These are phyloP conservation scores for Corvus cornix DNA, from an alignment of 2,113 vertebrate species.

Conservation along the genomic window DNA sequence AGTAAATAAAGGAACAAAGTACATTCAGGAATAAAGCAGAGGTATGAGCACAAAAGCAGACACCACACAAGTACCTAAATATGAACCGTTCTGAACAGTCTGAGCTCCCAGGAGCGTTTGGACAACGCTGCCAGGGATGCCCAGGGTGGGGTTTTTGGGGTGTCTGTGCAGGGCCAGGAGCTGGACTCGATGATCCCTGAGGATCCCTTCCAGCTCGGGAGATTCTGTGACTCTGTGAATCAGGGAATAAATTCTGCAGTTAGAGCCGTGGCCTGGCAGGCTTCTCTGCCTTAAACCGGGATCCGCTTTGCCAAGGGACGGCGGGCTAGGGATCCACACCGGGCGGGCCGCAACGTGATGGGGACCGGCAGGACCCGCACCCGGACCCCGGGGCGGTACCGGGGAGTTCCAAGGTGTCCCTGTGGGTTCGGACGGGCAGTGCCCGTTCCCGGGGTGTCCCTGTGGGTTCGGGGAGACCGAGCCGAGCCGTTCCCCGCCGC, in stretches of 20 bases:
- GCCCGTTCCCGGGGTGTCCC: neutral
- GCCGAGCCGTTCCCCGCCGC: neutral
- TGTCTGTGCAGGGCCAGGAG: neutral
- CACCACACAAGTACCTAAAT: rapidly evolving
- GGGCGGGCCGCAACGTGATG: neutral
- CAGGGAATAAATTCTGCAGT: neutral
- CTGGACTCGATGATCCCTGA: rapidly evolving
- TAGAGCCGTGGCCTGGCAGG: neutral
- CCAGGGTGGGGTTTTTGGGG: rapidly evolving
- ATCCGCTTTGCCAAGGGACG: neutral
- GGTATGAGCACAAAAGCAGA: neutral
- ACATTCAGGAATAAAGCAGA: neutral
- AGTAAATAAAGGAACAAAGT: neutral
- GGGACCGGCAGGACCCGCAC: neutral
- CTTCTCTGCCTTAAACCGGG: neutral
- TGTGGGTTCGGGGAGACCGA: neutral
- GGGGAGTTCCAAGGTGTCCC: neutral
- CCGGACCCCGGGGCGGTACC: neutral
- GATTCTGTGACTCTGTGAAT: no score
- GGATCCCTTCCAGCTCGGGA: no score
- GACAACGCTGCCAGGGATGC: neutral
- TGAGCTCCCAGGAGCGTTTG: neutral
- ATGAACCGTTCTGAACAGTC: rapidly evolving
- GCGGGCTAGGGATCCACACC: neutral
- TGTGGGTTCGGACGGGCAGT: neutral